Base-by-base conservation (phyloP, 2,888 invertebrate genomes). In the Campopleginae sp. region DNA sequence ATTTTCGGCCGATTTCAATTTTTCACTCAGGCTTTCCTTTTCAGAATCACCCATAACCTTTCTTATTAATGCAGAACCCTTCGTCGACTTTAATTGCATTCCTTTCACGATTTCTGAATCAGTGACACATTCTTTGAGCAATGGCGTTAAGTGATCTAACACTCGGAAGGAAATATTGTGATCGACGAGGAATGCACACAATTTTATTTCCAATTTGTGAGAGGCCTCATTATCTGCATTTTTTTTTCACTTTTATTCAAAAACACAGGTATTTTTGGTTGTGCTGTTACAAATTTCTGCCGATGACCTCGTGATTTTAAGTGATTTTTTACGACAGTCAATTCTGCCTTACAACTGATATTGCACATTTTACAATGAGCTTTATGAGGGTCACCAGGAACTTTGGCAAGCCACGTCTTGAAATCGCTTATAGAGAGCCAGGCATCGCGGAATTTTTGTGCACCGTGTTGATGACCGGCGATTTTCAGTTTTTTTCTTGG, bases 101-200 rank as follows among this genome's bases (percentile, higher is more conserved):
- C 87, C 81, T 76, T 88, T 58, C 0, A 86, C 65, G 83, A 89
- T 84, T 86, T 89, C 23, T 17, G 77, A 89, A 87, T 90, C 88
- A 38, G 86, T 68, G 63, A 89, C 81, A 87, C 86, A 79, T 17
- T 88, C 86, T 86, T 89, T 89, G 27, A 89, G 72, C 72, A 90
- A 33, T 8, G 68, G 61, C n/a, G 46, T 48, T 27, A 82, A 42
- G 46, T 78, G 81, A 46, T 82, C 44, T 31, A 81, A 38, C 8
- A 27, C 51, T n/a, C 27, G 14, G 63, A 78, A 85, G 4, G 81
- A 12, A 23, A 79, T 38, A 17, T 81, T 74, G 14, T 85, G 81
- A 19, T 85, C 81, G 14, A 51, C 81, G 8, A 81, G 19, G 61
- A 81, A 82, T 46, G 58, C 74, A 48, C 31, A 68, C 19, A 84